phyloP scores from a whole-genome alignment of 2,888 invertebrate species.

The Platycheirus rosarum region DNA sequence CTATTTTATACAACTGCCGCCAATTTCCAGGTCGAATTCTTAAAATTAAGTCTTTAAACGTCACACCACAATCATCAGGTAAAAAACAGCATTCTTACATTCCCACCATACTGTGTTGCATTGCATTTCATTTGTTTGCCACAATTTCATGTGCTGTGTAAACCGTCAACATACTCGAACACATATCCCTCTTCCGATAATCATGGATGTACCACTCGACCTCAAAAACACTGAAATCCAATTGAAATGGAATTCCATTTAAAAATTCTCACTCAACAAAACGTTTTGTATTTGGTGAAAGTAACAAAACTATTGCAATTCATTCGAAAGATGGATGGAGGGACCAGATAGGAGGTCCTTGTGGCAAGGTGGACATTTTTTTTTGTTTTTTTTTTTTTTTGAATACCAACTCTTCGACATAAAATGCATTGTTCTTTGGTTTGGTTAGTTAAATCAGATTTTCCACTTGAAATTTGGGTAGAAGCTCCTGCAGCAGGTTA shows the following conservation, averaged over 20 bases:
- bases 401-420: slow-evolving; percentile 14
- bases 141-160: slow-evolving; percentile 34
- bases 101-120: background rate
- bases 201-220: slow-evolving; percentile 34
- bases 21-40: too few relatives aligned
- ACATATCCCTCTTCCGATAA: slow-evolving; percentile 32
- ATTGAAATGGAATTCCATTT: slow-evolving; percentile 62
- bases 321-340: slow-evolving; percentile 10
- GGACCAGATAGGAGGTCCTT: background rate
- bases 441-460: slow-evolving; percentile 70
- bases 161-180: slow-evolving; percentile 27
- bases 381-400: slow-evolving; percentile 1
- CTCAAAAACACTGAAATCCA: slow-evolving; percentile 67
- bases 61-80: slow-evolving; percentile 8
- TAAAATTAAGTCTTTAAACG: too few relatives aligned
- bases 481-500: slow-evolving; percentile 23
- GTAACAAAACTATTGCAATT: slow-evolving; percentile 58
- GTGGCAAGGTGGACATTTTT: slow-evolving; percentile 35
- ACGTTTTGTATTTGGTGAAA: slow-evolving; percentile 7
- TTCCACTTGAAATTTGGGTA: slow-evolving; percentile 45
- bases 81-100: slow-evolving; percentile 36
- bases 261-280: slow-evolving; percentile 50
- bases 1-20: too few relatives aligned
- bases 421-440: slow-evolving; percentile 66
- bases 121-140: slow-evolving; percentile 24